Conservation (phyloP, 35 echinoderm and acorn worm species). For the Apostichopus californicus region DNA sequence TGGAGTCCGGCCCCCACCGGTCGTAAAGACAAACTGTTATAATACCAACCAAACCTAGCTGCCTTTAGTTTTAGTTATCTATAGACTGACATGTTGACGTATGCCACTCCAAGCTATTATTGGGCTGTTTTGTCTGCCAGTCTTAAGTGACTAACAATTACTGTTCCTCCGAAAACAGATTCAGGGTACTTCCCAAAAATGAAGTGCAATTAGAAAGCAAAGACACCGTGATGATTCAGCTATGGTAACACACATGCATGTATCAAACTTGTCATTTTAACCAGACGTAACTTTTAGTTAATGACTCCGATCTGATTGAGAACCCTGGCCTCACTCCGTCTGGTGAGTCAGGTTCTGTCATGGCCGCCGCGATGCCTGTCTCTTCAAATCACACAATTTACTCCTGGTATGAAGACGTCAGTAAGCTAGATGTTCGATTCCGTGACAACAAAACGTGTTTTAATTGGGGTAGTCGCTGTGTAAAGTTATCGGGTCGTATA, state of each 20-base stretch:
- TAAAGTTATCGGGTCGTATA: neutral
- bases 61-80: no score
- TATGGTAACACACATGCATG: slow-evolving; percentile 27
- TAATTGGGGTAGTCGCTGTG: slow-evolving; percentile 7
- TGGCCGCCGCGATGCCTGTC: neutral
- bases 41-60: no score
- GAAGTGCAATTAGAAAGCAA: slow-evolving; percentile 27
- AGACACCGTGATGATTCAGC: slow-evolving; percentile 40
- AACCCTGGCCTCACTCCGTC: slow-evolving; percentile 4
- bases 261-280: slow-evolving; percentile 44
- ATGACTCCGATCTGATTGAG: slow-evolving; percentile 17
- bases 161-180: slow-evolving; percentile 16
- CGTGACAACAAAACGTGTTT: slow-evolving; percentile 9
- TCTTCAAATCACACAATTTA: slow-evolving; percentile 32
- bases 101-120: slow-evolving; percentile 13
- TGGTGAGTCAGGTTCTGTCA: slow-evolving; percentile 41
- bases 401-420: slow-evolving; percentile 12
- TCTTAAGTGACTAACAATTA: slow-evolving; percentile 53
- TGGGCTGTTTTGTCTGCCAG: slow-evolving; percentile 40
- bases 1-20: neutral
- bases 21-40: neutral
- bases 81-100: no score
- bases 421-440: neutral
- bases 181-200: neutral
- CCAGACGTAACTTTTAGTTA: slow-evolving; percentile 29